These are phyloP conservation scores for Ichneumoninae sp. DNA, from an alignment of 2,888 invertebrate species.

Conservation along the genomic window DNA sequence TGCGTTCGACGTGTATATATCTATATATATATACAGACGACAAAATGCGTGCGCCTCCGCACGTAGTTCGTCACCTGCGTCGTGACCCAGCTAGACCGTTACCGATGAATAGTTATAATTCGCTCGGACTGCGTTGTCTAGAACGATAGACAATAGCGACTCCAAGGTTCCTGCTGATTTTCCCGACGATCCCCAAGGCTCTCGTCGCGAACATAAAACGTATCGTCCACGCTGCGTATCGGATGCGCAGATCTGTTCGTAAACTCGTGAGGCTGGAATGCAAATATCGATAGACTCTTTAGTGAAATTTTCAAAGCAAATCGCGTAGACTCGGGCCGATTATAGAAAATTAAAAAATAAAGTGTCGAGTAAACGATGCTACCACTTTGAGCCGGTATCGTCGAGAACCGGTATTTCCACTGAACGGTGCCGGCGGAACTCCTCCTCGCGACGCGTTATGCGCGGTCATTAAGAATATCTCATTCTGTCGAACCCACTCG, in stretches of 20 bases:
- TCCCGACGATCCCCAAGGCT: neutral
- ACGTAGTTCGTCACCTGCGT: neutral
- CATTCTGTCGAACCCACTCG: neutral
- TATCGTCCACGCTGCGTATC: neutral
- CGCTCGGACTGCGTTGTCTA: neutral
- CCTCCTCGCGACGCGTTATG: neutral
- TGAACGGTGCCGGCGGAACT: neutral
- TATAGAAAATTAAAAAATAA: too few relatives aligned
- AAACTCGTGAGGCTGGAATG: slow-evolving; percentile 2
- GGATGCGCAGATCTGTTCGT: neutral
- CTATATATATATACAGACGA: neutral
- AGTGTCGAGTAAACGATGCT: neutral
- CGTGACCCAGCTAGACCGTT: neutral
- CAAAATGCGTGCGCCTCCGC: neutral
- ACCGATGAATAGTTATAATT: neutral
- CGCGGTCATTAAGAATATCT: neutral
- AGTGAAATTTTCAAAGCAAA: neutral
- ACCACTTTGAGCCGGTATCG: neutral
- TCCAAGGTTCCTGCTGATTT: neutral
- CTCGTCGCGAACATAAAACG: neutral
- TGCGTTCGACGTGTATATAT: neutral
- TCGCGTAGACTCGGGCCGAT: too few relatives aligned
- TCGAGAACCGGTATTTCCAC: slow-evolving; percentile 46
- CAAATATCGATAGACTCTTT: neutral
- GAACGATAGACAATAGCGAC: neutral